These are phyloP conservation scores for Drosophila monieri DNA, from an alignment of 2,888 invertebrate genomes.

Conservation along the genomic window DNA sequence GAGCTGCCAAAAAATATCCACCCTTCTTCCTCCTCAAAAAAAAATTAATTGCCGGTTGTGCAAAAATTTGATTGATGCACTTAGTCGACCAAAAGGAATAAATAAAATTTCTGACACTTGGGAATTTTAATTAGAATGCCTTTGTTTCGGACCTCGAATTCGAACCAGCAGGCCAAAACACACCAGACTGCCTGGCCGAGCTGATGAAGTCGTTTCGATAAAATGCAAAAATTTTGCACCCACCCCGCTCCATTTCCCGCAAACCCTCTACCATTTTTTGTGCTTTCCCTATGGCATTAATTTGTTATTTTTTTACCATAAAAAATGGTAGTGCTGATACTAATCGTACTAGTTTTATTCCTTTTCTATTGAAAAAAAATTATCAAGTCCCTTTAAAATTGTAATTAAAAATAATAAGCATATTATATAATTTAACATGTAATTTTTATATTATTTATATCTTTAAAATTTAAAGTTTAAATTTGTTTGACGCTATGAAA, in stretches of 20 bases:
- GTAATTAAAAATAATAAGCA: no score
- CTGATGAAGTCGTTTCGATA: constrained; percentile 51
- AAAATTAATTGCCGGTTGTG: constrained; percentile 50
- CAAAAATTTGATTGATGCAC: constrained; percentile 67
- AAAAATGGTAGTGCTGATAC: neutral
- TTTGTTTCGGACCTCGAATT: constrained; percentile 46
- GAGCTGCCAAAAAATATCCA: constrained; percentile 14
- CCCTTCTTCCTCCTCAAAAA: constrained; percentile 16
- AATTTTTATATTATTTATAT: no score
- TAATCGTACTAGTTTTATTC: no score
- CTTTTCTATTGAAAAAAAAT: no score
- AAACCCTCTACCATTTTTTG: neutral
- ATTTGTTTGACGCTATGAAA: no score
- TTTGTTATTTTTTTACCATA: constrained; percentile 1
- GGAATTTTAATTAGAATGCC: constrained; percentile 70
- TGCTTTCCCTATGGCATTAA: neutral
- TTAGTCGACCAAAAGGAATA: constrained; percentile 40
- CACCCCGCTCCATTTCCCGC: constrained; percentile 14
- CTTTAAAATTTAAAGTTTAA: no score
- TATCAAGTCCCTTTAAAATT: no score
- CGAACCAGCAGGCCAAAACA: constrained; percentile 1
- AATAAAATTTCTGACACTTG: constrained; percentile 51
- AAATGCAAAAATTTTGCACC: constrained; percentile 45
- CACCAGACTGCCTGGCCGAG: constrained; percentile 13
- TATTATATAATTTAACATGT: no score